phyloP scores from a whole-genome alignment of 2,888 invertebrate species.

The Tenthredo distinguenda region DNA sequence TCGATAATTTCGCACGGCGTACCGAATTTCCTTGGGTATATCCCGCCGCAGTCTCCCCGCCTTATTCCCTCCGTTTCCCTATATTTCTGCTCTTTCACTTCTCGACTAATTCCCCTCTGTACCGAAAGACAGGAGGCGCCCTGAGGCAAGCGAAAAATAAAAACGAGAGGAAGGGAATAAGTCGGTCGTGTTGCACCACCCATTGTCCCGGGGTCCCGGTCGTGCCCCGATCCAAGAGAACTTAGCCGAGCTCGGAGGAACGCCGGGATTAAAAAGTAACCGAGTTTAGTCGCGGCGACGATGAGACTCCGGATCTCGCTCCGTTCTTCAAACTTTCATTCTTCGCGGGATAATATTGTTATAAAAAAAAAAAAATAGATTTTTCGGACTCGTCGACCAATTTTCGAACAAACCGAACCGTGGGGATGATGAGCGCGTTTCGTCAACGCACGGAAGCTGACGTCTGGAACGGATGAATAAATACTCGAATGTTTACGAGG shows the following conservation, averaged over 20 bases:
- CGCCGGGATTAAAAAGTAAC: conserved; percentile 44
- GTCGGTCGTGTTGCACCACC: conserved; percentile 10
- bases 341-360: conserved; percentile 57
- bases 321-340: conserved; percentile 58
- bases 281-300: conserved; percentile 13
- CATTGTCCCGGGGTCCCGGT: no score
- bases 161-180: not conserved
- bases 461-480: not conserved
- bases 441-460: not conserved
- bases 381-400: not conserved
- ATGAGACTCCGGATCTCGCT: conserved; percentile 7
- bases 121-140: conserved; percentile 46
- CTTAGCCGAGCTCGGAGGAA: not conserved
- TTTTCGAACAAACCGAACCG: not conserved
- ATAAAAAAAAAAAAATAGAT: conserved; percentile 55
- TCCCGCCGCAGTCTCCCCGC: not conserved
- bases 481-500: conserved; percentile 43
- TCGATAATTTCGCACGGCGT: conserved; percentile 53
- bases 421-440: not conserved
- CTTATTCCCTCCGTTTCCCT: not conserved
- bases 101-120: not conserved
- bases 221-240: not conserved
- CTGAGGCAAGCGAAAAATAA: conserved; percentile 44
- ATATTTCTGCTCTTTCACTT: not conserved
- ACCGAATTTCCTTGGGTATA: conserved; percentile 4